phyloP scores from a whole-genome alignment of 2,797 vertebrate species.

The Eutrigla gurnardus region DNA sequence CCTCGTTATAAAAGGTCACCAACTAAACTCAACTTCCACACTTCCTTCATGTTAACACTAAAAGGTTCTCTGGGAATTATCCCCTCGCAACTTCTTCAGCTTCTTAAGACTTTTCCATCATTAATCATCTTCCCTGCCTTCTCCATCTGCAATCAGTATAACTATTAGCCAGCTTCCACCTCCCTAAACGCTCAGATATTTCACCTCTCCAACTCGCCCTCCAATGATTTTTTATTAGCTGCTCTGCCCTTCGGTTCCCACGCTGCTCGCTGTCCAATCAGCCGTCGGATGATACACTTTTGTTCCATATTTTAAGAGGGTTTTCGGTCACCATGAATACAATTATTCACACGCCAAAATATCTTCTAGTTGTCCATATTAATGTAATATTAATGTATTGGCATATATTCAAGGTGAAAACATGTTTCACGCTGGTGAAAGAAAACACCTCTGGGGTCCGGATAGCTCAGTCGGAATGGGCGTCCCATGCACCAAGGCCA shows the following conservation, averaged over 20 bases:
- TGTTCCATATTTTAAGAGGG: neutral
- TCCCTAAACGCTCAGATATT: neutral
- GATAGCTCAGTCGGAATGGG: too few species aligned
- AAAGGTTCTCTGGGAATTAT: neutral
- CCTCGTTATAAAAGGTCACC: conserved; percentile 9
- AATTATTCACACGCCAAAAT: neutral
- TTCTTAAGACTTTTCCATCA: neutral
- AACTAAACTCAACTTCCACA: neutral
- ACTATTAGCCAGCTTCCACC: conserved; percentile 12
- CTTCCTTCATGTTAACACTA: neutral
- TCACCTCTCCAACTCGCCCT: conserved; percentile 18
- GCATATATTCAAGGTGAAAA: neutral
- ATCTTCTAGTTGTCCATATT: neutral
- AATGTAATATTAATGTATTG: neutral
- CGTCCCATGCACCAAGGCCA: too few species aligned
- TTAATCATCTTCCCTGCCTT: conserved; percentile 1
- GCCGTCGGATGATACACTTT: neutral
- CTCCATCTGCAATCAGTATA: conserved; percentile 10
- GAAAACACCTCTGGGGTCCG: too few species aligned
- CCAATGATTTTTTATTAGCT: conserved; percentile 17
- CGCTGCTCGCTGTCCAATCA: neutral
- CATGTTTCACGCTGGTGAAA: neutral
- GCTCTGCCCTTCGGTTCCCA: conserved; percentile 1
- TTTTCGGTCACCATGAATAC: neutral
- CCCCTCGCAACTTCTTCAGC: neutral